These are phyloP conservation scores for Hoplostethus atlanticus DNA, from an alignment of 2,797 vertebrate genomes.

Conservation along the genomic window DNA sequence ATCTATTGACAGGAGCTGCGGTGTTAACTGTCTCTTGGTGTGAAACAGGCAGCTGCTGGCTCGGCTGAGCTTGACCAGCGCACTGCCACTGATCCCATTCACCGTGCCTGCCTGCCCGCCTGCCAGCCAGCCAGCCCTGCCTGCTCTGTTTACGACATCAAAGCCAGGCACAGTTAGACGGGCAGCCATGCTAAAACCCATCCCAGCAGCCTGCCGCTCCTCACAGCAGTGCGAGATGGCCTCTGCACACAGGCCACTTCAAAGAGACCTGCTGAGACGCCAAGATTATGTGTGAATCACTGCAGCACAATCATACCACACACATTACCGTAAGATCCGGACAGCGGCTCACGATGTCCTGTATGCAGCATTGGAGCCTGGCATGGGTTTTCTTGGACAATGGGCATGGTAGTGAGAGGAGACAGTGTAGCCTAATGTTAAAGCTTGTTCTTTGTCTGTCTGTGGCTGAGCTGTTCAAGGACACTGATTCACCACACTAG, in stretches of 20 bases:
- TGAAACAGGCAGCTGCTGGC: constrained; percentile 76
- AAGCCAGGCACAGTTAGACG: constrained; percentile 78
- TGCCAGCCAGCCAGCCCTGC: constrained; percentile 61
- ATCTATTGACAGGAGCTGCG: constrained; percentile 78
- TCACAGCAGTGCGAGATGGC: constrained; percentile 67
- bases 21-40: constrained; percentile 75
- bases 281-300: constrained; percentile 70
- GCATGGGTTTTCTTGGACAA: constrained; percentile 55
- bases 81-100: constrained; percentile 78
- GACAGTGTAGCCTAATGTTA: constrained; percentile 63
- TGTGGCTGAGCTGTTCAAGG: constrained; percentile 79
- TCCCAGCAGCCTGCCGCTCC: constrained; percentile 70
- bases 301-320: constrained; percentile 45
- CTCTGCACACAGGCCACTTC: constrained; percentile 72
- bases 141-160: constrained; percentile 81
- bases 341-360: constrained; percentile 48
- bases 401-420: constrained; percentile 52
- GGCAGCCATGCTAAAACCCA: constrained; percentile 77
- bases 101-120: constrained; percentile 58
- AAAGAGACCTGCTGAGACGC: constrained; percentile 79
- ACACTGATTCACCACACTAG: constrained; percentile 77
- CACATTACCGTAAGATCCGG: constrained; percentile 40
- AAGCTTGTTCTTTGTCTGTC: constrained; percentile 77
- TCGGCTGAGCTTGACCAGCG: constrained; percentile 74
- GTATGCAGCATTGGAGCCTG: constrained; percentile 33